Evolutionary conservation across 2,797 vertebrate genomes (phyloP), one percentile per base, ranked within the genome.

Genomic region (Zalophus californianus): DNA sequence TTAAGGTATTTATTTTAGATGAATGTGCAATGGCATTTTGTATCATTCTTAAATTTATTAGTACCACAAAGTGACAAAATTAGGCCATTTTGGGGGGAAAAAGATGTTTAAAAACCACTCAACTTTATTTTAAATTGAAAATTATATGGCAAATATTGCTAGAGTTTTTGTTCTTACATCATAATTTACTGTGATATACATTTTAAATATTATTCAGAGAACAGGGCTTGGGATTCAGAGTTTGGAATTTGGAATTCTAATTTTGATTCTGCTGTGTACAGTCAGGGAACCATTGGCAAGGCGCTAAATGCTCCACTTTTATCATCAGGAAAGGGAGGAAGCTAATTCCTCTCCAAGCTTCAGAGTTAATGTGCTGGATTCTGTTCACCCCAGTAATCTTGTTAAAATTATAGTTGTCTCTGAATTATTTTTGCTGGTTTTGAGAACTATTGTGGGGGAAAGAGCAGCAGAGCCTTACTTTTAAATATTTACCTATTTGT

Each of bases 1-100:
- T 99, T 97, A 99, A 99, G 99, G 99, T 99, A 99, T 98, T 96
- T 93, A 38, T 44, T 54, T 97, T 92, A 44, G 15, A 54, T 91
- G 13, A 83, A 90, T 16, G 3, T 52, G 25, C 75, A 10, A 0
- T 96, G 35, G 10, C 41, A 9, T 94, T 97, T 97, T 68, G 97
- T 85, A 84, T 80, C 77, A 27, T 25, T 92, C 48, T 20, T 62
- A 21, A 94, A 82, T 66, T 86, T 75, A 75, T 72, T 77, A 88
- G 54, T 97, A 32, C 12, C 29, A 23, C 78, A 72, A 68, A 92
- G 13, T 88, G 77, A 85, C 38, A 93, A 82, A 82, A 72, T 72
- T 75, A 66, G n/a, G 23, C 14, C 32, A 32, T 87, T 84, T 80
- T 9, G 2, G 1, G 29, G 16, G 18, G 25, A 68, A 41, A 60